Evolutionary conservation across 92 coral and sea anemone genomes (phyloP).

Genomic region (Virgularia gustaviana): DNA sequence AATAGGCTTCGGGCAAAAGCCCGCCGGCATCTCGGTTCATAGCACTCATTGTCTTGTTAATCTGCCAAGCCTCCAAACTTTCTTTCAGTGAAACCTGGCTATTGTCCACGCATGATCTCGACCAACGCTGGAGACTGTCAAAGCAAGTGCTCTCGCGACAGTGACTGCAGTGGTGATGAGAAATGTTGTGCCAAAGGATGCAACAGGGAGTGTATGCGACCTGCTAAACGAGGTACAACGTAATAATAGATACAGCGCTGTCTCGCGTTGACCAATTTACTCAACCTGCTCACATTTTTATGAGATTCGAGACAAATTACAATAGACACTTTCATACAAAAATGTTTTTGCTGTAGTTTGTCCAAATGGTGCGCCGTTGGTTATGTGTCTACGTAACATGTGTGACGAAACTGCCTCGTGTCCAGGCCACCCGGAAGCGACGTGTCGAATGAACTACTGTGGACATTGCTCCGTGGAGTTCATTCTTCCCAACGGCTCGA

Average conservation of each 20-base stretch:
- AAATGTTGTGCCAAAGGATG: slow-evolving; percentile 95
- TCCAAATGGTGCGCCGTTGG: slow-evolving; percentile 78
- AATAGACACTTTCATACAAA: no score
- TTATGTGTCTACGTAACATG: slow-evolving; percentile 71
- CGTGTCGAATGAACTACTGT: slow-evolving; percentile 73
- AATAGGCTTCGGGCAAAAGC: no score
- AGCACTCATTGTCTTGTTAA: no score
- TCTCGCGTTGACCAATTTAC: background rate
- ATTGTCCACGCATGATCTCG: slow-evolving; percentile 62
- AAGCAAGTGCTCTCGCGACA: slow-evolving; percentile 72
- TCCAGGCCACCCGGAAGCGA: slow-evolving; percentile 84
- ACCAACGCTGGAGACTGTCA: slow-evolving; percentile 66
- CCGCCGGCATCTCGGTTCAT: no score
- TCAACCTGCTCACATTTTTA: background rate
- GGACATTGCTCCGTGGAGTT: slow-evolving; percentile 76
- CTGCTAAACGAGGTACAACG: slow-evolving; percentile 68
- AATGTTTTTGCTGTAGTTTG: slow-evolving; percentile 68
- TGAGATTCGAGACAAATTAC: no score
- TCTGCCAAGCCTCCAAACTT: no score
- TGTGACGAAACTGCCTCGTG: slow-evolving; percentile 64
- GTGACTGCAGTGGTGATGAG: slow-evolving; percentile 66
- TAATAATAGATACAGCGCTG: no score
- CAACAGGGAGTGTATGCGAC: slow-evolving; percentile 69
- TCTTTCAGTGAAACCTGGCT: slow-evolving; percentile 70
- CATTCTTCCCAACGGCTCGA: slow-evolving; percentile 59